A percentile compares a stretch with the other conserved stretches of the same genome.
Evolutionary conservation across 2,888 invertebrate species (phyloP).

Genomic region (Andrena bicolor): DNA sequence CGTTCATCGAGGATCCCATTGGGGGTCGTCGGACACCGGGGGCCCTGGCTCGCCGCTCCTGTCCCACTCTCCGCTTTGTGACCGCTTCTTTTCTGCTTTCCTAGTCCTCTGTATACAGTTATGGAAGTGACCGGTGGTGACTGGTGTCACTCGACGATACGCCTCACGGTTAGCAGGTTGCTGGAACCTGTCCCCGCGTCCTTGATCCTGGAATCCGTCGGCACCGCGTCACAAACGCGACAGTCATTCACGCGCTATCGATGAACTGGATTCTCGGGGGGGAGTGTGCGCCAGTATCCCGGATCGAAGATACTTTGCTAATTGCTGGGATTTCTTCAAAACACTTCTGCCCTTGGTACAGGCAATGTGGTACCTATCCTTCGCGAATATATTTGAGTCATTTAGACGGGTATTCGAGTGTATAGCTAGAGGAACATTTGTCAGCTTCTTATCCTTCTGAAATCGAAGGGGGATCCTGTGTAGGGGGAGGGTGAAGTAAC

Average conservation of each 20-base stretch:
- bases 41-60: slow-evolving; percentile 17
- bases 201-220: slow-evolving; percentile 19
- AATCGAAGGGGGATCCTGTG: too few species aligned
- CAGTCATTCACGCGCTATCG: slow-evolving; percentile 8
- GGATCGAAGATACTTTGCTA: too few species aligned
- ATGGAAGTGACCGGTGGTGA: slow-evolving; percentile 37
- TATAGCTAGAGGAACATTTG: too few species aligned
- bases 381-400: too few species aligned
- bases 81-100: slow-evolving; percentile 32
- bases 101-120: slow-evolving; percentile 36
- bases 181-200: slow-evolving; percentile 45
- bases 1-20: slow-evolving; percentile 48
- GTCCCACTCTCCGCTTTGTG: slow-evolving; percentile 24
- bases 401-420: too few species aligned
- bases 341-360: too few species aligned
- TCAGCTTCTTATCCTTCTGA: too few species aligned
- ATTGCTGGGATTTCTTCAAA: too few species aligned
- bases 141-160: slow-evolving; percentile 53
- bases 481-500: too few species aligned
- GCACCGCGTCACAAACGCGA: neutral
- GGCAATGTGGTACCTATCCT: too few species aligned
- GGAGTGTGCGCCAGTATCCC: neutral
- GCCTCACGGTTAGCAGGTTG: slow-evolving; percentile 58
- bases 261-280: neutral
- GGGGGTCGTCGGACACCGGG: slow-evolving; percentile 52